A percentile compares a stretch with the other conserved stretches of the same genome.
Evolutionary conservation across 2,888 invertebrate species (phyloP).

Genomic region (Pandemis cinnamomeana): DNA sequence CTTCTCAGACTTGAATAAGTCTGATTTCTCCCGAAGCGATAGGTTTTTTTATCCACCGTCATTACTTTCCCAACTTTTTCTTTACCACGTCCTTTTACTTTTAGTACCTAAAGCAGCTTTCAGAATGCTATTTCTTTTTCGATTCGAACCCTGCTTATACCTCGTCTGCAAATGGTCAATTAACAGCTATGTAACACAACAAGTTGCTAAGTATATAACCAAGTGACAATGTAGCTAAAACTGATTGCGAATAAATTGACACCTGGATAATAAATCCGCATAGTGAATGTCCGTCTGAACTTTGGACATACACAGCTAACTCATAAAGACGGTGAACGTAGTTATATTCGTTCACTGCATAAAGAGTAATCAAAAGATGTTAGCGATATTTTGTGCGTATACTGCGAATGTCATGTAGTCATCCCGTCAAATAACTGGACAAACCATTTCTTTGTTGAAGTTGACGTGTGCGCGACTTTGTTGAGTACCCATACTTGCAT

Average conservation of each 20-base stretch:
- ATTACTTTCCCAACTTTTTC: conserved; percentile 27
- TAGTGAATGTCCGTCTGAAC: conserved; percentile 24
- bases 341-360: too few relatives aligned
- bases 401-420: too few relatives aligned
- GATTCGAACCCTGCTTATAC: background rate
- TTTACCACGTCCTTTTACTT: conserved; percentile 26
- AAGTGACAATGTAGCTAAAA: conserved; percentile 28
- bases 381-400: too few relatives aligned
- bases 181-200: conserved; percentile 31
- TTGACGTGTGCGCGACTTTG: too few relatives aligned
- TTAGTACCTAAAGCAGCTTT: conserved; percentile 29
- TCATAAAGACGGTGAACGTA: too few relatives aligned
- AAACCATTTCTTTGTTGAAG: too few relatives aligned
- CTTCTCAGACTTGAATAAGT: conserved; percentile 46
- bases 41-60: conserved; percentile 44
- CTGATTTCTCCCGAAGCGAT: conserved; percentile 41
- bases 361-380: background rate
- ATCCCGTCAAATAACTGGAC: too few relatives aligned
- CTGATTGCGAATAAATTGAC: conserved; percentile 40
- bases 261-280: conserved; percentile 38
- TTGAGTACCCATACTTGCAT: background rate
- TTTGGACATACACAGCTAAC: conserved; percentile 18
- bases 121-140: conserved; percentile 1
- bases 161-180: conserved; percentile 24
- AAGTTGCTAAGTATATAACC: conserved; percentile 36